These are phyloP conservation scores for Leistus spinibarbis DNA, from an alignment of 2,888 invertebrate species.

Conservation along the genomic window DNA sequence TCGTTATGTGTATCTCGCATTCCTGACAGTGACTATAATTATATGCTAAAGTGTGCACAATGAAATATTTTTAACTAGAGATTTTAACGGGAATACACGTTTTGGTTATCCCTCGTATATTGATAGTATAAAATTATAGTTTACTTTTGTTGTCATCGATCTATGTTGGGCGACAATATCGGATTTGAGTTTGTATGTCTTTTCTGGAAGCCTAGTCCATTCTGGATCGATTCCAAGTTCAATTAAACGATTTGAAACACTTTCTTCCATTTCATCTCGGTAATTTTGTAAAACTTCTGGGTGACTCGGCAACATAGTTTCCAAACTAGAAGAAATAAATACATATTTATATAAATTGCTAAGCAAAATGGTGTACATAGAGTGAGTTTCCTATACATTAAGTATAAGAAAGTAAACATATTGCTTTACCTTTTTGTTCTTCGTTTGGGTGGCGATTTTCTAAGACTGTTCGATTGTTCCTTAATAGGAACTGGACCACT, in stretches of 20 bases:
- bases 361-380: too few relatives aligned
- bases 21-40: too few relatives aligned
- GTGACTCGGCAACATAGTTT: slow-evolving; percentile 40
- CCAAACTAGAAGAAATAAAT: slow-evolving; percentile 42
- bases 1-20: too few relatives aligned
- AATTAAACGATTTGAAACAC: slow-evolving; percentile 62
- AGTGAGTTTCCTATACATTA: neutral
- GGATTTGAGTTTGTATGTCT: slow-evolving; percentile 63
- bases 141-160: slow-evolving; percentile 64
- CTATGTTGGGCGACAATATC: slow-evolving; percentile 64
- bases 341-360: neutral
- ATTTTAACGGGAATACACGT: too few relatives aligned
- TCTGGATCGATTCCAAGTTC: slow-evolving; percentile 69
- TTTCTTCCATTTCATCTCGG: slow-evolving; percentile 44
- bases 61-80: too few relatives aligned
- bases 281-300: slow-evolving; percentile 40
- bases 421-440: neutral
- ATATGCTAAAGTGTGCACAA: too few relatives aligned
- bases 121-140: neutral
- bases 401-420: neutral
- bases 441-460: neutral
- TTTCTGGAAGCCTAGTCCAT: slow-evolving; percentile 64
- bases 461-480: slow-evolving; percentile 8
- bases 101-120: too few relatives aligned
- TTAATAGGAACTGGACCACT: slow-evolving; percentile 2